phyloP scores from a whole-genome alignment of 2,797 vertebrate species.

The Cyclopterus lumpus region DNA sequence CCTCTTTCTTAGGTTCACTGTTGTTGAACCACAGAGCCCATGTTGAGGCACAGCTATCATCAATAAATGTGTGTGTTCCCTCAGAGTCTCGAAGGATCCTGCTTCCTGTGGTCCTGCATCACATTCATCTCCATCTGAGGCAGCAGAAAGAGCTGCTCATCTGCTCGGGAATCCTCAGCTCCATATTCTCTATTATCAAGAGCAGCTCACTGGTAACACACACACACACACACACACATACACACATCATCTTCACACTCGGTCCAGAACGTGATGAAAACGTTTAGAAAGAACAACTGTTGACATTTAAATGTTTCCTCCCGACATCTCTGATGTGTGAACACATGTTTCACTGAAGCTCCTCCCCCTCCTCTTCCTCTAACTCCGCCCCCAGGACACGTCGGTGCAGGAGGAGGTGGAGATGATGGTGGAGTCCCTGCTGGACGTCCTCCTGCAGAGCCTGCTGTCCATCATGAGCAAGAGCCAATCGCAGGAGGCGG shows the following conservation, averaged over 20 bases:
- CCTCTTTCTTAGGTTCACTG: neutral
- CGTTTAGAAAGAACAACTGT: neutral
- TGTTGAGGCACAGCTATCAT: neutral
- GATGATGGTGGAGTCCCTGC: conserved; percentile 98
- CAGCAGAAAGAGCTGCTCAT: conserved; percentile 98
- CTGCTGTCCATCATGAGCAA: conserved; percentile 99
- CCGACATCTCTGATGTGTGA: neutral
- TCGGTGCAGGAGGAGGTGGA: conserved; percentile 98
- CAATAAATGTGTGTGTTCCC: neutral
- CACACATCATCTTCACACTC: conserved; percentile 1
- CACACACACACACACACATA: conserved; percentile 32
- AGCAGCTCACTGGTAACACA: conserved; percentile 90
- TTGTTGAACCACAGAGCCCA: neutral
- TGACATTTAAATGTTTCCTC: neutral
- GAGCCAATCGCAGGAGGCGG: conserved; percentile 98
- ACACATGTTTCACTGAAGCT: neutral
- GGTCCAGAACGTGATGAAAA: too few relatives aligned
- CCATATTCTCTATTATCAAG: conserved; percentile 98
- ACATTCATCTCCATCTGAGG: conserved; percentile 96
- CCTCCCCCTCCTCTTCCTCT: neutral
- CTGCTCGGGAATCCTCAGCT: conserved; percentile 97
- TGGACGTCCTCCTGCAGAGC: conserved; percentile 97
- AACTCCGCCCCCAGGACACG: conserved; percentile 45
- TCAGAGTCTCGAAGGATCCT: conserved; percentile 96
- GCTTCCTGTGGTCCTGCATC: conserved; percentile 96